These are phyloP conservation scores for Epiblema foenella DNA, from an alignment of 2,888 invertebrate species.

Conservation along the genomic window DNA sequence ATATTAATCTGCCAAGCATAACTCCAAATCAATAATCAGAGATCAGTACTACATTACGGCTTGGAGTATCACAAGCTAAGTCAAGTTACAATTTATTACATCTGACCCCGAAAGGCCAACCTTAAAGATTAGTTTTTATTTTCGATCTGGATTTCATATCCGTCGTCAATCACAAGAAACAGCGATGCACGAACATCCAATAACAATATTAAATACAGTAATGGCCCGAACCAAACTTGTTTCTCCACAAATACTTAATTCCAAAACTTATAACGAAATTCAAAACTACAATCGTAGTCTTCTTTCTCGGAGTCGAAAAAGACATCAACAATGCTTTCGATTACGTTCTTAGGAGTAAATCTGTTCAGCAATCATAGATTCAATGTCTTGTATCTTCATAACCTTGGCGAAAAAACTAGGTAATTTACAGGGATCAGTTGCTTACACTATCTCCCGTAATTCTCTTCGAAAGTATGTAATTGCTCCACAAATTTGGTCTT, in stretches of 20 bases:
- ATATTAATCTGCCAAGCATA: neutral
- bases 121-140: neutral
- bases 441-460: slow-evolving; percentile 1
- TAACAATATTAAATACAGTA: slow-evolving; percentile 15
- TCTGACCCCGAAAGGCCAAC: neutral
- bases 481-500: neutral
- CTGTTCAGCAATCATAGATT: neutral
- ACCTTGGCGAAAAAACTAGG: slow-evolving; percentile 16
- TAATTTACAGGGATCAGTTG: slow-evolving; percentile 3
- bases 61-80: slow-evolving; percentile 1
- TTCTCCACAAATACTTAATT: neutral
- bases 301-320: neutral
- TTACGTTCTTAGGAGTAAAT: slow-evolving; percentile 13
- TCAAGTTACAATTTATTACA: neutral
- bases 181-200: slow-evolving; percentile 21
- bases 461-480: neutral
- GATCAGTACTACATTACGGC: slow-evolving; percentile 9
- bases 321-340: neutral
- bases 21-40: slow-evolving; percentile 14
- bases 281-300: neutral
- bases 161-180: slow-evolving; percentile 20
- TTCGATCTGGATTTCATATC: slow-evolving; percentile 9
- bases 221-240: neutral
- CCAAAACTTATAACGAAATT: neutral
- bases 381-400: neutral